Percentiles rank a stretch among this genome's conserved stretches.
These are phyloP conservation scores for Papilio glaucus DNA, from an alignment of 1,140 invertebrate genomes.

Conservation along the genomic window DNA sequence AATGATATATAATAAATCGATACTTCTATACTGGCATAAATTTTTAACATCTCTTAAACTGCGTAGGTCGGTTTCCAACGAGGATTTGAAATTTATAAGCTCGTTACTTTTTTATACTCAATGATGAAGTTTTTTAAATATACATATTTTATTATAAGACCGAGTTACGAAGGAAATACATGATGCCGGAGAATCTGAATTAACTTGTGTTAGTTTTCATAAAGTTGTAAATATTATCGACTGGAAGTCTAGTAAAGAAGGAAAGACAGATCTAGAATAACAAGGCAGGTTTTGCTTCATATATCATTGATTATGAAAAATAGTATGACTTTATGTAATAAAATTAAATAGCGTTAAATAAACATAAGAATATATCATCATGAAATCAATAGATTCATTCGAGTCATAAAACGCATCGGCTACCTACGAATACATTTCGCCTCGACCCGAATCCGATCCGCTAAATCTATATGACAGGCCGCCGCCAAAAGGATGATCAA, in stretches of 20 bases:
- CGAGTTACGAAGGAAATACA: no score
- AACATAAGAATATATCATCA: background rate
- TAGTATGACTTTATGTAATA: no score
- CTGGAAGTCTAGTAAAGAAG: no score
- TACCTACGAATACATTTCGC: constrained; percentile 17
- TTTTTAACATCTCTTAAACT: constrained; percentile 2
- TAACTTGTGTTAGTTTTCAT: no score
- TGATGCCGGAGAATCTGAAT: no score
- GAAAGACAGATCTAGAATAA: no score
- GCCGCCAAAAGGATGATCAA: constrained; percentile 23
- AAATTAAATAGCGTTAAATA: background rate
- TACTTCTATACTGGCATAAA: constrained; percentile 3
- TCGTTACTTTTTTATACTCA: background rate
- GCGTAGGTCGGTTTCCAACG: constrained; percentile 19
- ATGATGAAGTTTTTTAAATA: background rate
- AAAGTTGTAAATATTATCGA: no score
- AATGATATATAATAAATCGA: constrained; percentile 15
- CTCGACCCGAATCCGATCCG: constrained; percentile 16
- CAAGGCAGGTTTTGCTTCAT: no score
- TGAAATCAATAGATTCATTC: background rate
- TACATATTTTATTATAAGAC: background rate
- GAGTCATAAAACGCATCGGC: background rate
- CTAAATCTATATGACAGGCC: constrained; percentile 9
- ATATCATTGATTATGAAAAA: no score
- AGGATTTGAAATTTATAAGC: background rate